Evolutionary conservation across 1,140 invertebrate genomes (phyloP), one percentile per base, ranked within the genome.

Genomic region (Camponotus vicinus): DNA sequence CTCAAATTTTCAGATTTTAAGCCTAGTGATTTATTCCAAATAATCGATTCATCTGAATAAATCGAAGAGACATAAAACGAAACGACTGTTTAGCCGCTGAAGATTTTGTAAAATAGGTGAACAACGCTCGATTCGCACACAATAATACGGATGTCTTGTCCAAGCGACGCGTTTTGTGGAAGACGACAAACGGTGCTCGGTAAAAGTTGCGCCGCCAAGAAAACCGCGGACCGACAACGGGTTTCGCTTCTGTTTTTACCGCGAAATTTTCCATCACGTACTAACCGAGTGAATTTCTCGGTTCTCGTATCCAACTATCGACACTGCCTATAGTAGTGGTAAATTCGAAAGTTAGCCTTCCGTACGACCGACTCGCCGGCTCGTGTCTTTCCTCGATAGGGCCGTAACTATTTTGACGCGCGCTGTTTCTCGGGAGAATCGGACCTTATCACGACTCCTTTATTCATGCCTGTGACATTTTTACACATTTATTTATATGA

Each of bases 261-360:
- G 79, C 63, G 85, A 91, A 92, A 90, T 90, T 92, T 92, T 92
- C 92, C 92, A 92, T 92, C 88, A 87, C 91, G 83, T 90, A 89
- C 76, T 49, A 49, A 87, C 86, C 88, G 92, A 93, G 88, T 92
- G 89, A 93, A 94, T 93, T 93, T 93, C 92, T 93, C 91, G 90
- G 76, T 88, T 85, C 86, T 89, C 87, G 49, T 86, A 34, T n/a
- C 37, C 61, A 67, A 84, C 88, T 84, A 87, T 42, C 73, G 21
- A 61, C 76, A 64, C 45, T 69, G 52, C 45, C 70, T 75, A 85
- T 88, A 89, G 90, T 89, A 63, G 87, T 91, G 90, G 92, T 92
- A 92, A 87, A 93, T 94, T 93, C 92, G 93, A 94, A 94, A 94
- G 93, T 94, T 92, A 90, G 91, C 87, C 91, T 93, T 92, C 89